Percentiles rank a stretch among this genome's conserved stretches.
These are phyloP conservation scores for Drosophila teissieri DNA, from an alignment of 1,140 invertebrate genomes.

Conservation along the genomic window DNA sequence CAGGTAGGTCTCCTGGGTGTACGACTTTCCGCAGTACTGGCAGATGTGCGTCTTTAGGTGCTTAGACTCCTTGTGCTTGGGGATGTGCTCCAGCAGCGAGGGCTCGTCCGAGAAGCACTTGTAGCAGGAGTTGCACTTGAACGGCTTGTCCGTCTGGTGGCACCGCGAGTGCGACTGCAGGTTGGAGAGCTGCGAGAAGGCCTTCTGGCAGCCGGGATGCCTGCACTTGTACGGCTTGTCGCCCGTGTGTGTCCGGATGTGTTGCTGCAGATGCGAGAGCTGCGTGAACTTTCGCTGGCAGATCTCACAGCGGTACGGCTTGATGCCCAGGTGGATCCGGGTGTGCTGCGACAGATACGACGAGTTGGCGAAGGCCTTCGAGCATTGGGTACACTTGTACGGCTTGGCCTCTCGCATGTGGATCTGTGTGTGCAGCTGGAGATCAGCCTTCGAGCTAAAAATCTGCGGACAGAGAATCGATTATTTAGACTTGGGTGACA, in stretches of 20 bases:
- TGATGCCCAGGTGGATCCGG: slow-evolving; percentile 98
- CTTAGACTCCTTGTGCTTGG: slow-evolving; percentile 99
- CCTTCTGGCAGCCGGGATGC: slow-evolving; percentile 98
- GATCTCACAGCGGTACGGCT: slow-evolving; percentile 98
- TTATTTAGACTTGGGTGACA: background rate
- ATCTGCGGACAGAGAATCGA: slow-evolving; percentile 89
- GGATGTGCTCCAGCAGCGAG: slow-evolving; percentile 98
- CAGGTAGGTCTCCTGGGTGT: slow-evolving; percentile 99
- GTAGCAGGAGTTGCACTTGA: slow-evolving; percentile 99
- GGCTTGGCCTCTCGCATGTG: slow-evolving; percentile 99
- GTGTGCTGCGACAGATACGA: slow-evolving; percentile 99
- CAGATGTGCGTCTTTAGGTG: slow-evolving; percentile 99
- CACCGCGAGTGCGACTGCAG: slow-evolving; percentile 98
- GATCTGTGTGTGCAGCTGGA: slow-evolving; percentile 98
- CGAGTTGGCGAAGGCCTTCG: slow-evolving; percentile 99
- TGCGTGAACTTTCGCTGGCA: slow-evolving; percentile 99
- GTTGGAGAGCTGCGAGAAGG: slow-evolving; percentile 99
- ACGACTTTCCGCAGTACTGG: slow-evolving; percentile 99
- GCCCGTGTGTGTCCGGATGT: slow-evolving; percentile 99
- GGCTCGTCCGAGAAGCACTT: slow-evolving; percentile 98
- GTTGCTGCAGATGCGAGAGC: slow-evolving; percentile 99
- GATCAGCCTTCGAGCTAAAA: slow-evolving; percentile 98
- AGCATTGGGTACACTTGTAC: slow-evolving; percentile 99
- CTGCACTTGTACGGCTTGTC: slow-evolving; percentile 99
- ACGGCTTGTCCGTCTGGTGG: slow-evolving; percentile 96